Base-by-base conservation (phyloP, 2,113 vertebrate species). In the Alectura lathami region DNA sequence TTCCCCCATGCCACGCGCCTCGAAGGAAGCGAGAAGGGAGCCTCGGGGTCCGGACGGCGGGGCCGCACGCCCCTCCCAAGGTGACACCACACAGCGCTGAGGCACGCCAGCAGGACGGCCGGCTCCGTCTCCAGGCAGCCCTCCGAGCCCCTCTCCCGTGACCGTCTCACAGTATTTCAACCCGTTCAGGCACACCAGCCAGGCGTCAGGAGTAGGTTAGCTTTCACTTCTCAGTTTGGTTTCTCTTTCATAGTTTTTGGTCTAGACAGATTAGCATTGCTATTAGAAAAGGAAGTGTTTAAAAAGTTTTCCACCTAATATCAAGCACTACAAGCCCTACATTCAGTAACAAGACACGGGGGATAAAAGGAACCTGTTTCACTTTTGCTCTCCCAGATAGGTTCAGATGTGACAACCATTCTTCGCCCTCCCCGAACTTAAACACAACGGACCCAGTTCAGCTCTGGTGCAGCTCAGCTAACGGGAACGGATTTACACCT, bases 251-350 rank as follows among this genome's bases (percentile, higher is more conserved):
- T 96, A 85, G 73, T 98, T 98, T 99, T 98, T 98, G 98, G 98
- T 98, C 97, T 98, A 97, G 95, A 98, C 77, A 97, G 96, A 97
- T 96, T 98, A 98, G 96, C 97, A 97, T 97, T 97, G 95, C 93
- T 96, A 96, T 96, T 97, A 97, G 97, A 97, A 98, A 97, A 98
- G 94, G 93, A 98, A 97, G 91, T 96, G 83, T 94, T 93, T 87
- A 97, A 93, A 93, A 95, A 91, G 87, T 80, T 96, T 92, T 96
- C 94, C 95, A 95, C 95, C 95, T 98, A 98, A 94, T 97, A 92
- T 93, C 94, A 96, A 98, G 97, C 93, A 98, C 97, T 97, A 98
- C 96, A 97, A 95, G 98, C 97, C 98, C 98, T 98, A 98, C 98
- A 98, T 98, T 98, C 98, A 98, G 92, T 97, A 98, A 97, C 97